Percentiles rank a stretch among this genome's conserved stretches.
Conservation (phyloP, 2,797 vertebrate genomes). For the Bryconaethiops microstoma region DNA sequence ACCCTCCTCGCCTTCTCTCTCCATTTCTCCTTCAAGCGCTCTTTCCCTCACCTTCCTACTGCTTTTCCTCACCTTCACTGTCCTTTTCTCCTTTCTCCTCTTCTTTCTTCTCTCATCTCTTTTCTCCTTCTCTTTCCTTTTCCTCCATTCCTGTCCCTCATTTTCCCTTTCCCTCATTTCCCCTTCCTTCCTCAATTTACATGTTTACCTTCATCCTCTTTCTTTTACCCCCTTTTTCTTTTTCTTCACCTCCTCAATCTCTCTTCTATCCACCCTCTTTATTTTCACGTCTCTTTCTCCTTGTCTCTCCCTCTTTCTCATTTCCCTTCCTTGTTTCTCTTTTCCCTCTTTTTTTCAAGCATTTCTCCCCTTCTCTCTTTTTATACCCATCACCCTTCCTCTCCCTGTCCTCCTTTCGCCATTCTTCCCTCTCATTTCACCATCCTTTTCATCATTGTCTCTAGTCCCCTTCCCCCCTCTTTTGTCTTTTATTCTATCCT, state of each 20-base stretch:
- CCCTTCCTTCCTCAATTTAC: too few species aligned
- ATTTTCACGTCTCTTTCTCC: too few species aligned
- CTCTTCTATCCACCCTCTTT: too few species aligned
- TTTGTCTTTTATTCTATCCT: not conserved
- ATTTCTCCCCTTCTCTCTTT: too few species aligned
- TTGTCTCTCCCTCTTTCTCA: too few species aligned
- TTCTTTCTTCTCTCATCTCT: not conserved
- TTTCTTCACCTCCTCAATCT: too few species aligned
- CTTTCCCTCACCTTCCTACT: not conserved
- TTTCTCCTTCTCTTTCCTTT: not conserved
- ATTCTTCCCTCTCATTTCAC: not conserved
- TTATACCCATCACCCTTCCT: too few species aligned
- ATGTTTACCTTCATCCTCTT: not conserved
- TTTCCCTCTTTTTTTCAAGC: not conserved
- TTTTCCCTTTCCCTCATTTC: not conserved
- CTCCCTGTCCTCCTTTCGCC: not conserved
- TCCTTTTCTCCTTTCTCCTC: not conserved
- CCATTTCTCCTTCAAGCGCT: slow-evolving; percentile 8
- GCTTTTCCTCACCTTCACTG: not conserved
- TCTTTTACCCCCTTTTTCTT: not conserved
- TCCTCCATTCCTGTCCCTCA: not conserved
- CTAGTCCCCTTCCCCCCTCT: too few species aligned
- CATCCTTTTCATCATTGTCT: not conserved
- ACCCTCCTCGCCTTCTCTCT: slow-evolving; percentile 35
- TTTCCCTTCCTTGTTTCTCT: too few species aligned